phyloP scores from a whole-genome alignment of 1,140 invertebrate genomes.

The Hypothenemus hampei region DNA sequence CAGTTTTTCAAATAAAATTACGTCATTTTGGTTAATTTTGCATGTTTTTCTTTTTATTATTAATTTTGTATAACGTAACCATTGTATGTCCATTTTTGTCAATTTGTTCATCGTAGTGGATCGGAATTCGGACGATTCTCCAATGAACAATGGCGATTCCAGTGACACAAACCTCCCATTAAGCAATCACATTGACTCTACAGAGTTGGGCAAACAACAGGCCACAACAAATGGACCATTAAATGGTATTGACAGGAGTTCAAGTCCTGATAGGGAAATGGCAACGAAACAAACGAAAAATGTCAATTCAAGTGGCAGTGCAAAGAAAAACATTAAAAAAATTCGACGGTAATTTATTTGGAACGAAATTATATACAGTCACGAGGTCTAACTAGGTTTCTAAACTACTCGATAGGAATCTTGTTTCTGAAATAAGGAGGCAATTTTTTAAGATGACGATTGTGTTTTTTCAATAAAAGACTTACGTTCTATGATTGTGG shows the following conservation, averaged over 20 bases:
- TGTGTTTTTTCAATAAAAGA: slow-evolving; percentile 18
- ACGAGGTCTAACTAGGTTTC: slow-evolving; percentile 6
- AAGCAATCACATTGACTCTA: slow-evolving; percentile 62
- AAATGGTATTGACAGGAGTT: slow-evolving; percentile 52
- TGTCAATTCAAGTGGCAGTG: slow-evolving; percentile 54
- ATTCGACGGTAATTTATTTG: slow-evolving; percentile 56
- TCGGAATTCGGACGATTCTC: slow-evolving; percentile 84
- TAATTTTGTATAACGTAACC: slow-evolving; percentile 2
- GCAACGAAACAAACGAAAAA: slow-evolving; percentile 57
- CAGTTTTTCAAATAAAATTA: not conserved
- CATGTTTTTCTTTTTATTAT: slow-evolving; percentile 4
- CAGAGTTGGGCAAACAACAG: slow-evolving; percentile 59
- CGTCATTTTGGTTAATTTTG: not conserved
- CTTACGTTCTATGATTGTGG: slow-evolving; percentile 43
- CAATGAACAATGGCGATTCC: slow-evolving; percentile 72
- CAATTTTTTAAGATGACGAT: not conserved
- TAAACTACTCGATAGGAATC: slow-evolving; percentile 38
- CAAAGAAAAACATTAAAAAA: slow-evolving; percentile 65
- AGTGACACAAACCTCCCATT: slow-evolving; percentile 65
- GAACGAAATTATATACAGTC: not conserved
- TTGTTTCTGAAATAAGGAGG: slow-evolving; percentile 37
- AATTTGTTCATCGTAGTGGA: slow-evolving; percentile 54
- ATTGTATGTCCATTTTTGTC: not conserved
- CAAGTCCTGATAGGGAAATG: slow-evolving; percentile 43
- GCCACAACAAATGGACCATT: slow-evolving; percentile 55